A percentile compares a stretch with the other conserved stretches of the same genome.
phyloP scores from a whole-genome alignment of 2,113 vertebrate genomes.

The Pelvicachromis taeniatus region DNA sequence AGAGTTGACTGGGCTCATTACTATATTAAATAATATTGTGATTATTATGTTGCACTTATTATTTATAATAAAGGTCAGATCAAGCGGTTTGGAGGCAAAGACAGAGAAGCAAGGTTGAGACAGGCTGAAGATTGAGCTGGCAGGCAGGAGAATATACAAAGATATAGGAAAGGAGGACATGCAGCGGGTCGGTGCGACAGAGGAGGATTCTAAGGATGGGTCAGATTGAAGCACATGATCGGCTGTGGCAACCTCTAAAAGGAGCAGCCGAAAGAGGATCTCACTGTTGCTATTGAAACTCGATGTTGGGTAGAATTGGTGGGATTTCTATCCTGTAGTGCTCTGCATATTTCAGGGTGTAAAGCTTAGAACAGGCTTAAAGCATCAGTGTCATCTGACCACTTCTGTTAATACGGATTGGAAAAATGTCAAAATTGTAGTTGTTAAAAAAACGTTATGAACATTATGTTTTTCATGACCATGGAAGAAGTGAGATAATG shows the following conservation, averaged over 20 bases:
- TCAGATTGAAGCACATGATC: rapidly evolving
- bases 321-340: no score
- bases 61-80: background rate
- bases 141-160: background rate
- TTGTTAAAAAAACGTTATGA: no score
- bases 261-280: no score
- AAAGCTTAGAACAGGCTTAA: background rate
- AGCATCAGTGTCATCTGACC: background rate
- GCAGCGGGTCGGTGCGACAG: background rate
- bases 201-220: background rate
- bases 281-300: no score
- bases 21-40: background rate
- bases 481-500: no score
- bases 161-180: background rate
- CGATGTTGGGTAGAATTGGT: no score
- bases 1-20: background rate
- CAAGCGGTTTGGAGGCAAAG: no score
- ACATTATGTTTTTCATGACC: no score
- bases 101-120: background rate
- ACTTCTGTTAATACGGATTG: no score
- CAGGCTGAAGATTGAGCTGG: background rate
- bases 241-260: background rate
- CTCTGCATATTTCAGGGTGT: background rate
- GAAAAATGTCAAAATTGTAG: no score
- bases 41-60: background rate